phyloP scores from a whole-genome alignment of 2,797 vertebrate species.

The Muscicapa striata region DNA sequence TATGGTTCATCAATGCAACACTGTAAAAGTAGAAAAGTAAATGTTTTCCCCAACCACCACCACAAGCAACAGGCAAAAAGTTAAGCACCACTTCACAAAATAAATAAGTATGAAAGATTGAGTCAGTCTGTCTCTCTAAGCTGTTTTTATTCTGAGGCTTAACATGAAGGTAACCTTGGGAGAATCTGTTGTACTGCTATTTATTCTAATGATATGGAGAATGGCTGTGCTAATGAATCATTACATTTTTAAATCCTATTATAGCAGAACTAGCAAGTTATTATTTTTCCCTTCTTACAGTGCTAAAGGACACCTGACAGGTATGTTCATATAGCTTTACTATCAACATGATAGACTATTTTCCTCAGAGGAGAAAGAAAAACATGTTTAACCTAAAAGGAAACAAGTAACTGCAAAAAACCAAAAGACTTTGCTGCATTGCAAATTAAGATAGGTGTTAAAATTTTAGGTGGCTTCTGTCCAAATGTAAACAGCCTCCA shows the following conservation, averaged over 20 bases:
- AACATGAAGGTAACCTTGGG: slow-evolving; percentile 9
- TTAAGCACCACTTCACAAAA: neutral
- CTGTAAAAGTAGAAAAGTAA: slow-evolving; percentile 71
- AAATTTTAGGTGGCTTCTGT: neutral
- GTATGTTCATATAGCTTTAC: neutral
- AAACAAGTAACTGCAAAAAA: neutral
- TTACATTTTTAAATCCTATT: slow-evolving; percentile 1
- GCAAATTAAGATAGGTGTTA: neutral
- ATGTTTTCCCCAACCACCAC: neutral
- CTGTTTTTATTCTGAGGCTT: neutral
- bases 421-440: neutral
- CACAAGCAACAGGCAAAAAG: neutral
- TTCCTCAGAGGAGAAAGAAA: neutral
- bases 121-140: neutral
- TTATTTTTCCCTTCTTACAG: neutral
- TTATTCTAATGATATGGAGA: slow-evolving; percentile 16
- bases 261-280: neutral
- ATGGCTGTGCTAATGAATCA: neutral
- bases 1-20: slow-evolving; percentile 94
- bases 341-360: neutral
- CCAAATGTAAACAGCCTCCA: neutral
- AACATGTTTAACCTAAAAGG: neutral
- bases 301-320: neutral
- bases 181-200: neutral
- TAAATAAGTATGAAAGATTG: neutral